These are phyloP conservation scores for Syngnathus typhle DNA, from an alignment of 2,113 vertebrate genomes.

Conservation along the genomic window DNA sequence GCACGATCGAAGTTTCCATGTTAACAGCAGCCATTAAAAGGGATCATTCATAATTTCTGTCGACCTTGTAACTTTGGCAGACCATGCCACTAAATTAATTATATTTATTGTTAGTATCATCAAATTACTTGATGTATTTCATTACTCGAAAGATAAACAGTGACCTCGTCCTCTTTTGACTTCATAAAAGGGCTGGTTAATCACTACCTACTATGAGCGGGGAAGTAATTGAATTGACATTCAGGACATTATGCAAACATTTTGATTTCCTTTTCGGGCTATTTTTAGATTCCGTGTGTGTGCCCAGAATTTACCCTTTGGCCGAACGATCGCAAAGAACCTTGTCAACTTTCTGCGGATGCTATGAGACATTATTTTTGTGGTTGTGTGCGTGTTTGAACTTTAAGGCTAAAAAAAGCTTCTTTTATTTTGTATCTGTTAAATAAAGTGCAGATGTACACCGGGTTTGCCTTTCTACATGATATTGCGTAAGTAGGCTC, in stretches of 20 bases:
- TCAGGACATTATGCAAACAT: constrained; percentile 22
- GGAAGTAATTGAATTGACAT: not conserved
- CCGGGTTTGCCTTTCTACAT: not conserved
- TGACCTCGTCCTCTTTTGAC: not conserved
- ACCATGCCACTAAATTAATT: too few species aligned
- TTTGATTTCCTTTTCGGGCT: not conserved
- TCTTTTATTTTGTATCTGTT: not conserved
- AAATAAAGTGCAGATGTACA: not conserved
- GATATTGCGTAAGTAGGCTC: constrained; percentile 12
- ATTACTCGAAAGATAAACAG: too few species aligned
- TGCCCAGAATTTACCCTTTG: constrained; percentile 79
- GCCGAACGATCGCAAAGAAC: constrained; percentile 76
- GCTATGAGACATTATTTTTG: constrained; percentile 67
- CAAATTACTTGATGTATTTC: too few species aligned
- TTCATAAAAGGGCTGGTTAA: constrained; percentile 5
- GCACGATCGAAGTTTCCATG: not conserved
- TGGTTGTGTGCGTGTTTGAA: not conserved
- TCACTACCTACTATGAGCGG: constrained; percentile 12
- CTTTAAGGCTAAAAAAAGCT: not conserved
- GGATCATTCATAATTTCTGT: not conserved
- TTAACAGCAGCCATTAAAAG: not conserved
- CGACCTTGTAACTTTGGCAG: not conserved
- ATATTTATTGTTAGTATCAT: too few species aligned
- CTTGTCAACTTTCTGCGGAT: constrained; percentile 76
- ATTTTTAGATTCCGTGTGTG: constrained; percentile 83